Base-by-base conservation (phyloP, 2,888 invertebrate genomes). In the Sialis lutaria region DNA sequence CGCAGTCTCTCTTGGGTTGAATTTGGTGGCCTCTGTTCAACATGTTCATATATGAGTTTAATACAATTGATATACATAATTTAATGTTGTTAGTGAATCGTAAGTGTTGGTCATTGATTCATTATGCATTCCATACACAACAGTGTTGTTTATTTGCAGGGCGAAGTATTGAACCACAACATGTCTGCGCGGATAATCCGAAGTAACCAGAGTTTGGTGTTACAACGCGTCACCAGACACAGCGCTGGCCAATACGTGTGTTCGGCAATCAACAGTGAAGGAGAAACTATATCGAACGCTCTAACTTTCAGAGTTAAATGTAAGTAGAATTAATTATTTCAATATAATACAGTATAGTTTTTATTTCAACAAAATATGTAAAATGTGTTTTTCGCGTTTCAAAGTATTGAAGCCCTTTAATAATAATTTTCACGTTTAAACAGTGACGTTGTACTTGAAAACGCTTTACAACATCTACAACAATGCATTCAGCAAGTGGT, bases 201-300 rank as follows among this genome's bases (percentile, higher is more conserved):
- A 64, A 88, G 88, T 65, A 90, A 90, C 73, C 89, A 91, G 68
- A 89, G 89, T 63, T 73, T 91, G 55, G 91, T 91, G 51, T 75
- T 91, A 60, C 91, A 91, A 68, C 84, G 82, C 68, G 88, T 91
- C 56, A 87, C 86, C 50, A 75, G 86, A 53, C 79, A 81, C 64
- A 85, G 82, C 63, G 85, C 87, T 53, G 91, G 91, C 52, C 77
- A 79, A 56, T 91, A 91, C 69, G 80, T 85, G 54, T 91, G 91
- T 68, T 82, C 86, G 51, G 90, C 88, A 51, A 80, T 84, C 58
- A 91, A 91, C 67, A 79, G 79, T 46, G 83, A 89, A 67, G 88
- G 89, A 31, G 88, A 88, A 69, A 87, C 88, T 45, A 77, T 81
- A 61, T 89, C 88, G 71, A 85, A 89, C 65, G 82, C 85, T 61